Base-by-base conservation (phyloP, 2,113 vertebrate species). In the Rhinoptilus africanus region DNA sequence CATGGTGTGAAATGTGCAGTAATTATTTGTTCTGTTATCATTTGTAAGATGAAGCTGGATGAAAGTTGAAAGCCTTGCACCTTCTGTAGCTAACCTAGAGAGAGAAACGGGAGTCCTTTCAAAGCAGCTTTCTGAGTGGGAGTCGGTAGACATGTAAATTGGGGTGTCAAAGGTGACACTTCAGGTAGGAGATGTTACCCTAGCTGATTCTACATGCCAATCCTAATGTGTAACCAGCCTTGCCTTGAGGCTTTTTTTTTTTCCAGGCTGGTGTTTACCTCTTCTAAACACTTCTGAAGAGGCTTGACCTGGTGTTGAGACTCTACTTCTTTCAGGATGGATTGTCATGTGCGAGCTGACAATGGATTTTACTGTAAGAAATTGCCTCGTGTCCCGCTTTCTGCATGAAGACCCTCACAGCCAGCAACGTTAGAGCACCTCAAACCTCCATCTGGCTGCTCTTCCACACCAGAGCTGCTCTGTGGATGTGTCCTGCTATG, bases 401-500 rank as follows among this genome's bases (percentile, higher is more conserved):
- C 30, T 62, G 8, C 53, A 37, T 27, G 59, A 41, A 57, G 5
- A 41, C 4, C 15, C 18, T 68, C 11, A 20, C 1, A 32, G 17
- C 3, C 60, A 60, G 48, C 43, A 88, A 30, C 5, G 19, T 69
- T 13, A 32, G 18, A 14, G 17, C 32, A 16, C 19, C 26, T 30
- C 47, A 56, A 13, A 54, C 24, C 30, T 78, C 51, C 12, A 1
- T 6, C 10, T 83, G 48, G 22, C 23, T 30, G 19, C 62, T 88
- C 8, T 72, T 53, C 9, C 57, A 35, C 35, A 20, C 5, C 54
- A 69, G 35, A 84, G 8, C 17, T 62, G 27, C 60, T 45, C 35
- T 62, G 37, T 39, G 60, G 27, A 22, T 28, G 8, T 50, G 32
- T 54, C 43, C 51, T 60, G 62, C 37, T 28, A 20, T 0, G 0